phyloP scores from a whole-genome alignment of 2,888 invertebrate species.

The Brachycybe producta region DNA sequence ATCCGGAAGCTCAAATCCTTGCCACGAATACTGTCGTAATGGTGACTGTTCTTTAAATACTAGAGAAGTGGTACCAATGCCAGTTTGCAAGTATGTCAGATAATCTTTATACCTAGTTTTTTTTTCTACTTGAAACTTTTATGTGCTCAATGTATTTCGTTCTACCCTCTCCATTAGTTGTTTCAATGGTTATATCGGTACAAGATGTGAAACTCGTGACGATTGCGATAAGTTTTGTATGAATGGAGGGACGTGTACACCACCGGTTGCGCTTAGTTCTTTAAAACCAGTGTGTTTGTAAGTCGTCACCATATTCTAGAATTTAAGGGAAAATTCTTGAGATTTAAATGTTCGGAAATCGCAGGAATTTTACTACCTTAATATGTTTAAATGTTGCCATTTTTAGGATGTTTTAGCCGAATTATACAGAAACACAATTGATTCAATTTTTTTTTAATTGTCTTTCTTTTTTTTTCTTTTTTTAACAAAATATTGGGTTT shows the following conservation, averaged over 20 bases:
- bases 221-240: slow-evolving; percentile 40
- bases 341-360: no score
- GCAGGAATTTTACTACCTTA: no score
- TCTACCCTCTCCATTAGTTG: slow-evolving; percentile 14
- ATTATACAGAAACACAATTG: no score
- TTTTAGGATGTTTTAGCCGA: no score
- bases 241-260: slow-evolving; percentile 42
- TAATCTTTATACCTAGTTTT: no score
- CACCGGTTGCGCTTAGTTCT: slow-evolving; percentile 29
- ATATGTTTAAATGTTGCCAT: no score
- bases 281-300: slow-evolving; percentile 35
- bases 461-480: no score
- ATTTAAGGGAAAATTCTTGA: no score
- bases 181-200: slow-evolving; percentile 34
- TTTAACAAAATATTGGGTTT: no score
- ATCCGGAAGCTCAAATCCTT: slow-evolving; percentile 12
- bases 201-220: slow-evolving; percentile 40
- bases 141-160: not conserved
- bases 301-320: no score
- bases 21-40: slow-evolving; percentile 17
- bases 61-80: slow-evolving; percentile 1
- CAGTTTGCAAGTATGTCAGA: slow-evolving; percentile 22
- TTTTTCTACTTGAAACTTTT: no score
- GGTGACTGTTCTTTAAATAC: slow-evolving; percentile 14
- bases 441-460: no score